Base-by-base conservation (phyloP, 2,888 invertebrate species). In the Auanema sp. region DNA sequence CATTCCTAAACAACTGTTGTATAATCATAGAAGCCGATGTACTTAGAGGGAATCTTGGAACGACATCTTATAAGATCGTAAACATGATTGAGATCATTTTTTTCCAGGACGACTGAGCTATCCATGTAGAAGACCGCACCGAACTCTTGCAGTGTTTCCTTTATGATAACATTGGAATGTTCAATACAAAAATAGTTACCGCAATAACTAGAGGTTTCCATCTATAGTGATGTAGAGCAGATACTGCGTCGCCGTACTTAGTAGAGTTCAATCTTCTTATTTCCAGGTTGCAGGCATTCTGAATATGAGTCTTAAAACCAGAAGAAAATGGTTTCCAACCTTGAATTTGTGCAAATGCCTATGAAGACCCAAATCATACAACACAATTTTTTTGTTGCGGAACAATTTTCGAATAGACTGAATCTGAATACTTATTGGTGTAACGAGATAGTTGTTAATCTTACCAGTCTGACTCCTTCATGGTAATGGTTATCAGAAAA, bases 61-160 rank as follows among this genome's bases (percentile, higher is more conserved):
- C 79, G 43, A 69, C 76, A 60, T 65, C 61, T 44, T 47, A 76
- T 12, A 66, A 77, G 6, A 75, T 80, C 73, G 14, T 77, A 62
- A 0, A 84, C 71, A 23, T 83, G 83, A 0, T 64, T 60, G n/a
- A 79, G 68, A 58, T 83, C 75, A 8, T 76, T 70, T 21, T 79
- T 76, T 16, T 79, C 70, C 2, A 83, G 60, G n/a, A 77, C 66
- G 0, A 80, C 72, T 14, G 77, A 77, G 6, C 82, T 72, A 58
- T 84, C 83, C 42, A 84, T 66, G 76, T 84, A 84, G 58, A 81
- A 78, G 21, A 84, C 77, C 57, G 83, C 78, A 14, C 82, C 82
- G 60, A 78, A 84, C 60, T 81, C 80, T 1, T 78, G 71, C 4
- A 84, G 61, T 0, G 83, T 81, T 49, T 80, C 78, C 84, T 18